Percentiles rank a stretch among this genome's conserved stretches.
Conservation (phyloP, 2,113 vertebrate species). For the Forbesichthys agassizii region DNA sequence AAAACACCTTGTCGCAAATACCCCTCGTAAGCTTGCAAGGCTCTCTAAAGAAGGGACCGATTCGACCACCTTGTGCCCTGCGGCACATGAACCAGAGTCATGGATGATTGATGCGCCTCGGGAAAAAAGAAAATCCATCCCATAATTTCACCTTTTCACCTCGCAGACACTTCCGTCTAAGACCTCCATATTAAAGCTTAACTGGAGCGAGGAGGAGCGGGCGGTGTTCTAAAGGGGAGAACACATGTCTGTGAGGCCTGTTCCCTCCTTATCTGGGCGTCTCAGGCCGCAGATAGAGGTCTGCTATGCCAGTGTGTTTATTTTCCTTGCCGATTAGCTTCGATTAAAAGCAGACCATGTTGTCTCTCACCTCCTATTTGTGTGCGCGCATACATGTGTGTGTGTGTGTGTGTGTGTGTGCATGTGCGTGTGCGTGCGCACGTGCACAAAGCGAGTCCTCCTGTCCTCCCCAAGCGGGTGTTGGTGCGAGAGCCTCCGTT, state of each 20-base stretch:
- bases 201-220: conserved; percentile 64
- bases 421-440: not conserved
- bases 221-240: conserved; percentile 60
- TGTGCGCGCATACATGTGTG: conserved; percentile 5
- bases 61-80: conserved; percentile 12
- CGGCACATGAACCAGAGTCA: conserved; percentile 41
- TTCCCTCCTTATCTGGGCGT: conserved; percentile 60
- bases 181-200: conserved; percentile 65
- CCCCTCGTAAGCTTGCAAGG: conserved; percentile 28
- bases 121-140: conserved; percentile 62
- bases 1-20: conserved; percentile 10
- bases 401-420: conserved; percentile 60
- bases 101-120: conserved; percentile 64
- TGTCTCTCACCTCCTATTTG: conserved; percentile 54
- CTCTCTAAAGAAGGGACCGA: conserved; percentile 26
- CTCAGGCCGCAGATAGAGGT: conserved; percentile 63
- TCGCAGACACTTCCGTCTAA: conserved; percentile 50
- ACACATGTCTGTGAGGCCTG: conserved; percentile 68
- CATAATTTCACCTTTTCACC: conserved; percentile 75
- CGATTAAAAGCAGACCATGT: conserved; percentile 75
- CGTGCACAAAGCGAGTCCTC: conserved; percentile 32
- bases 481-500: conserved; percentile 79
- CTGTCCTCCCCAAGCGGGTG: conserved; percentile 59
- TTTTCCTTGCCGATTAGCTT: conserved; percentile 74
- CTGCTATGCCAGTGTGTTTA: conserved; percentile 69